These are phyloP conservation scores for Eidolon dupreanum DNA, from an alignment of 2,797 vertebrate species.

Conservation along the genomic window DNA sequence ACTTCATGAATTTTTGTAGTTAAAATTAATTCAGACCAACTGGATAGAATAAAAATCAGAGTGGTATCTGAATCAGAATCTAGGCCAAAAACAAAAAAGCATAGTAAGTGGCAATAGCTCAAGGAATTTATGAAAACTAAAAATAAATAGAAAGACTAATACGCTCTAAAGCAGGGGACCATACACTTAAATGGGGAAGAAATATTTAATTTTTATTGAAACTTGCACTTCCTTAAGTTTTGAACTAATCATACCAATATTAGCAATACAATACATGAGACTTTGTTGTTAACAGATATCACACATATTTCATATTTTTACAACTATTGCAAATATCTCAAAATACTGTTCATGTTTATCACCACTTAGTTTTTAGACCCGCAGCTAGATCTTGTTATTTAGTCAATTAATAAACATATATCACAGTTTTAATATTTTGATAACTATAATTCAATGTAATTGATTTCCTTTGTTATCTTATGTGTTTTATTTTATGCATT, in stretches of 20 bases:
- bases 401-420: not conserved
- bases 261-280: not conserved
- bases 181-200: not conserved
- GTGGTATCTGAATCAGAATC: not conserved
- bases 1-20: not conserved
- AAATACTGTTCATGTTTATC: not conserved
- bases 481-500: constrained; percentile 5
- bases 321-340: not conserved
- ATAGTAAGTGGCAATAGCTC: not conserved
- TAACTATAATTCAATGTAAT: constrained; percentile 16
- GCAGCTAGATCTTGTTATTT: not conserved
- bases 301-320: not conserved
- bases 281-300: not conserved
- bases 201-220: constrained; percentile 14
- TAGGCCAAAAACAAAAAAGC: not conserved
- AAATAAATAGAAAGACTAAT: not conserved
- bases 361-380: not conserved
- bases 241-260: not conserved
- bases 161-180: not conserved
- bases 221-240: not conserved
- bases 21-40: constrained; percentile 23
- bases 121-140: not conserved
- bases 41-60: not conserved
- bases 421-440: not conserved
- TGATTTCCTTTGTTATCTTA: not conserved